Evolutionary conservation across 2,113 vertebrate genomes (phyloP), one percentile per base, ranked within the genome.

Genomic region (Triplophysa rosa): DNA sequence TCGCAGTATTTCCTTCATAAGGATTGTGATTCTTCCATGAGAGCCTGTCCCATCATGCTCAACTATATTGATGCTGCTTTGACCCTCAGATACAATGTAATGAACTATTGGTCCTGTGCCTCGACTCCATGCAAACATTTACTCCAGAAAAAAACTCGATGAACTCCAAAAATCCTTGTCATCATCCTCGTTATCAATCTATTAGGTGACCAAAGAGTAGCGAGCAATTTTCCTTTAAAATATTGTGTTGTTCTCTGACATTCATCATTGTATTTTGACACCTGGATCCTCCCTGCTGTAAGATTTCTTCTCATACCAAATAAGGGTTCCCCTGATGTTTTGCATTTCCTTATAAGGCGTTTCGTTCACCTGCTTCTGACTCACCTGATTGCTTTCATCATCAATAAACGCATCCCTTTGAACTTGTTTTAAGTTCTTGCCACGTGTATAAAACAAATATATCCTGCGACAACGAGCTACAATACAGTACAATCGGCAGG

Each of bases 311-410:
- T 9, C 62, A 49, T 81, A 82, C 91, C 91, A 87, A 89, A 91
- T 90, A 89, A 90, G 91, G 81, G 87, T 13, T 69, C 70, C 62
- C 76, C 68, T 66, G 84, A 83, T 87, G 63, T 37, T 83, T 87
- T 85, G 73, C 71, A 88, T 73, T 37, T 85, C 91, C 90, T 80
- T 91, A 91, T 89, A 90, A 86, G 90, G 92, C 12, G 8, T 37
- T 45, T 10, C 54, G 61, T 24, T 45, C 63, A 42, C 86, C 66
- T 79, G 67, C 54, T 69, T 84, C 24, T 47, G 23, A 61, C 63
- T 82, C 71, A 89, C 86, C 87, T 90, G 82, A 52, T 26, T 23
- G 0, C 9, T 61, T 24, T 33, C 26, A 73, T 71, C 16, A 26
- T 64, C 59, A 23, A 6, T 67, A 77, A 56, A 26, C 79, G 66